Conservation (phyloP, 2,797 vertebrate genomes). For the Phaenicophaeus curvirostris region DNA sequence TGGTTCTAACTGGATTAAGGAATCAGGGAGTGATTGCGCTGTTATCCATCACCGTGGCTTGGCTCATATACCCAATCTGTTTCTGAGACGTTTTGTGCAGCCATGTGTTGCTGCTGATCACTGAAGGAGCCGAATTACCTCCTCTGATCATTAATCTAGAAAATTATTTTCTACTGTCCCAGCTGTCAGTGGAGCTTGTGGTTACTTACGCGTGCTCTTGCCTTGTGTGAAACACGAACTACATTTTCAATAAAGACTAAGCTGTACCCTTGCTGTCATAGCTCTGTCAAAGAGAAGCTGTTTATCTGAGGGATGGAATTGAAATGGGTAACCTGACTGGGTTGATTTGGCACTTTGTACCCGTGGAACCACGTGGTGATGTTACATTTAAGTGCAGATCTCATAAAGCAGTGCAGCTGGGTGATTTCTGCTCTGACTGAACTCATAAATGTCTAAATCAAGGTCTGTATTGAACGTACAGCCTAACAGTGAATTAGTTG, state of each 20-base stretch:
- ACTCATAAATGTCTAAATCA: not conserved
- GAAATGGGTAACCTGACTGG: not conserved
- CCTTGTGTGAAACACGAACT: not conserved
- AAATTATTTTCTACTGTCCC: not conserved
- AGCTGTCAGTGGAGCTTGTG: not conserved
- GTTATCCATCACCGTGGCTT: not conserved
- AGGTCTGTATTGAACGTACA: not conserved
- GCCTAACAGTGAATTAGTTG: not conserved
- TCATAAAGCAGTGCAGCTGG: not conserved
- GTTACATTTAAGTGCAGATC: not conserved
- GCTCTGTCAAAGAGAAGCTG: not conserved
- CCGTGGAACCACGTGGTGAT: not conserved
- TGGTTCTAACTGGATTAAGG: not conserved
- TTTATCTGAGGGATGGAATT: not conserved
- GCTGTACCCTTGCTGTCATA: not conserved
- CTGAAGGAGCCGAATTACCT: not conserved
- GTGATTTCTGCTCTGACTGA: not conserved
- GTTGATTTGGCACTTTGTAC: not conserved
- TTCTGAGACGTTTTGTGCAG: not conserved
- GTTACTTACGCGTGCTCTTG: not conserved
- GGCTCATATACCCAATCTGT: not conserved
- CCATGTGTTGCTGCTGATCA: not conserved
- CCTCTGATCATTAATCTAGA: not conserved
- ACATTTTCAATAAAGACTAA: not conserved
- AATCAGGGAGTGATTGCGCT: not conserved